phyloP scores from a whole-genome alignment of 2,797 vertebrate species.

The Leptoclinus maculatus region DNA sequence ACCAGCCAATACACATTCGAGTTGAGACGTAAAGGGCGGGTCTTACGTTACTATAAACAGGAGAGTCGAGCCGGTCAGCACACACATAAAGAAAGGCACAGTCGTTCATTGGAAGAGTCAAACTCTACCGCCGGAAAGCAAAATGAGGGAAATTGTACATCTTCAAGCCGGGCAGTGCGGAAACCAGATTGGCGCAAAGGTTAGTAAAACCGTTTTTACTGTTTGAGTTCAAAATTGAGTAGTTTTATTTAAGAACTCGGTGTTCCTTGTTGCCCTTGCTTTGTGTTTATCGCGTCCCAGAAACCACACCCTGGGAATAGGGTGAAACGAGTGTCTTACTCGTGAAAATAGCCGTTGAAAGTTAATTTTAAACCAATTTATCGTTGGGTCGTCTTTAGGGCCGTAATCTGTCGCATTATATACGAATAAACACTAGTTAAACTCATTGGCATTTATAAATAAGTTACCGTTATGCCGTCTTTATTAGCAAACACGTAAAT shows the following conservation, averaged over 20 bases:
- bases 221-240: fast-evolving
- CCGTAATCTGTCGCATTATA: neutral
- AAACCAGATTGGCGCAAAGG: slow-evolving; percentile 89
- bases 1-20: slow-evolving; percentile 64
- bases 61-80: fast-evolving
- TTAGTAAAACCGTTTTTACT: slow-evolving; percentile 46
- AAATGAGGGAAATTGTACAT: slow-evolving; percentile 89
- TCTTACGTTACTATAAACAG: slow-evolving; percentile 25
- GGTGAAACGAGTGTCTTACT: slow-evolving; percentile 26
- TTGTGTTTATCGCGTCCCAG: slow-evolving; percentile 54
- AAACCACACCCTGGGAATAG: slow-evolving; percentile 74
- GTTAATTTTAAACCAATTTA: neutral
- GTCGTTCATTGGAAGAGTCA: fast-evolving
- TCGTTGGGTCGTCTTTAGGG: fast-evolving
- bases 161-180: slow-evolving; percentile 88
- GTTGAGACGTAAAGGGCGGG: slow-evolving; percentile 43
- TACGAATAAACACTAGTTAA: fast-evolving
- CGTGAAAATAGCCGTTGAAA: fast-evolving
- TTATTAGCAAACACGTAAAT: too few relatives aligned
- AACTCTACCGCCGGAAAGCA: slow-evolving; percentile 5
- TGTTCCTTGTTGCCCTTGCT: slow-evolving; percentile 26
- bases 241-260: neutral
- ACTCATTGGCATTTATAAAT: neutral
- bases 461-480: fast-evolving
- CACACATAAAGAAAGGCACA: slow-evolving; percentile 45